Evolutionary conservation across 1,140 invertebrate genomes (phyloP), one percentile per base, ranked within the genome.

Genomic region (Drosophila arizonae): DNA sequence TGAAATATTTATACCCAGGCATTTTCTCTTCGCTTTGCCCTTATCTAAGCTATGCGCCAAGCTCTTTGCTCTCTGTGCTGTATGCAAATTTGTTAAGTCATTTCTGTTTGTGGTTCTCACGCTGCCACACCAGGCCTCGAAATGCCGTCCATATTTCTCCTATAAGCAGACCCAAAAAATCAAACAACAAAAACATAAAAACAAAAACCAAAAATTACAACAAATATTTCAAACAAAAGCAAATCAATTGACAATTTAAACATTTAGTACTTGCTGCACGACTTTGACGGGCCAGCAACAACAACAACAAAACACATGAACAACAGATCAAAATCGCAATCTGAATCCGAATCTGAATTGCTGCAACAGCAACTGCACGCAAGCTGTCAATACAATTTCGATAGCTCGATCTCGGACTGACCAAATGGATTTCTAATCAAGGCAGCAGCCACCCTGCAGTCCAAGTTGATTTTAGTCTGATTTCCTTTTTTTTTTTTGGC

Each of bases 21-120:
- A 82, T 79, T 86, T 79, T 79, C 79, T 73, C 76, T 79, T 72
- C 76, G 65, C 75, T 51, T 77, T 74, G 84, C 84, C 85, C 84
- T 88, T 88, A 89, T 88, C 84, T 88, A 79, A 89, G 61, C 46
- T 75, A 88, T 88, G 82, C 82, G 60, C 74, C 60, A 41, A 28
- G 50, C 64, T 57, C 55, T 54, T 48, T 45, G 33, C 39, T 57
- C 45, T 57, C 61, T 57, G 43, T 52, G 58, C 61, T 67, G 58
- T 64, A 81, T 86, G 81, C 81, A 88, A 89, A 88, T 88, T 89
- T 88, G 84, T 88, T 88, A 80, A 88, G 85, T 88, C 85, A 88
- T 88, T 88, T 80, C 36, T 89, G 75, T 88, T 88, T 89, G 79
- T 77, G 77, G 84, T 88, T 88, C 85, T 88, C 84, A 84, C 84